Evolutionary conservation across 2,797 vertebrate species (phyloP).

Genomic region (Squalus acanthias): DNA sequence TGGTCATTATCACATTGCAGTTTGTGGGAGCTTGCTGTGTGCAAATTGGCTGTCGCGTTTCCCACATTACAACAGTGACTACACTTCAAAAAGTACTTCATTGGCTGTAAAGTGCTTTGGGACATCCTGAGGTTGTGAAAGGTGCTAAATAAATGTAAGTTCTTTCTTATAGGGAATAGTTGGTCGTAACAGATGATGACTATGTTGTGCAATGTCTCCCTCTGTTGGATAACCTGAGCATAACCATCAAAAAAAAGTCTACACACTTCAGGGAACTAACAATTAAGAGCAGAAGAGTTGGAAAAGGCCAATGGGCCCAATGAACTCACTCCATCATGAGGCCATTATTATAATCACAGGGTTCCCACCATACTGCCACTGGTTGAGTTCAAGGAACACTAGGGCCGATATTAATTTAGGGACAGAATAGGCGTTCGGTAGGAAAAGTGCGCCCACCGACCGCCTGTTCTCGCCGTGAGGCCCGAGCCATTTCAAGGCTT

Average conservation of each 20-base stretch:
- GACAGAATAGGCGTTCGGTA: neutral
- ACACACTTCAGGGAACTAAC: neutral
- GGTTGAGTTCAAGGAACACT: neutral
- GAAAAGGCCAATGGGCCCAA: neutral
- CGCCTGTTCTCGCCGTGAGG: neutral
- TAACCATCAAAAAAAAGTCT: neutral
- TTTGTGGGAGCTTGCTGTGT: too few relatives aligned
- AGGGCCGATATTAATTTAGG: neutral
- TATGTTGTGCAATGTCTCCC: neutral
- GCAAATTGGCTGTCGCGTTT: too few relatives aligned
- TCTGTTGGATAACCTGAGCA: neutral
- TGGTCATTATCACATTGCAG: too few relatives aligned
- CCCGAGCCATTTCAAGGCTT: too few relatives aligned
- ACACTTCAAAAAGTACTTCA: neutral
- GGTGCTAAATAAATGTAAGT: too few relatives aligned
- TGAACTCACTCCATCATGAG: neutral
- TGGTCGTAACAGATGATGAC: neutral
- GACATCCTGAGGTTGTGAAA: too few relatives aligned
- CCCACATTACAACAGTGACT: too few relatives aligned
- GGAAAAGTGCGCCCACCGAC: neutral
- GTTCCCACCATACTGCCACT: neutral
- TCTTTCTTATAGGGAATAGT: neutral
- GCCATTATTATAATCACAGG: neutral
- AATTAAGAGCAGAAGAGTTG: neutral
- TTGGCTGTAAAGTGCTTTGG: neutral